Evolutionary conservation across 2,797 vertebrate genomes (phyloP).

Genomic region (Tympanoctomys barrerae): DNA sequence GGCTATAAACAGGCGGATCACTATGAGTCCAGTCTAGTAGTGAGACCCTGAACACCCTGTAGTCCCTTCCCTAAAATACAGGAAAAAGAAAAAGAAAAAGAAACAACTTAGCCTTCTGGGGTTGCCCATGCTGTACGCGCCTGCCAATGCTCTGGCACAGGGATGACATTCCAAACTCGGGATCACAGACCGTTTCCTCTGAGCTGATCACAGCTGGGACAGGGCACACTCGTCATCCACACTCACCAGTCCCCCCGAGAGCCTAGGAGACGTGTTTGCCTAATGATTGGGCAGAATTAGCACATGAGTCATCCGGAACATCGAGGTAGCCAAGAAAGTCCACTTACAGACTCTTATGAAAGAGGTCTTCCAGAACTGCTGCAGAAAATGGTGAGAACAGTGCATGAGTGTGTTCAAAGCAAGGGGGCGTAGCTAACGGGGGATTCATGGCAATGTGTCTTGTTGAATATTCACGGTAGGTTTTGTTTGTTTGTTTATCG

Average conservation of each 20-base stretch:
- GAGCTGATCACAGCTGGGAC: constrained; percentile 33
- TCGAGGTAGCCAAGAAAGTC: background rate
- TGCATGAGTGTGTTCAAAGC: background rate
- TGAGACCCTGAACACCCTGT: too few species aligned
- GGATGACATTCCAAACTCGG: background rate
- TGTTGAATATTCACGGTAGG: background rate
- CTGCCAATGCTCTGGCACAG: background rate
- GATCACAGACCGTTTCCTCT: constrained; percentile 21
- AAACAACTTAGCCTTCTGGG: constrained; percentile 15
- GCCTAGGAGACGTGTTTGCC: constrained; percentile 4
- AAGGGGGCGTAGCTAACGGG: background rate
- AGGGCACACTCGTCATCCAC: constrained; percentile 58
- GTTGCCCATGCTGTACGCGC: background rate
- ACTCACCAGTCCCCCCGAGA: constrained; percentile 8
- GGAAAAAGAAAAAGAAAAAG: too few species aligned
- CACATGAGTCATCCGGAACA: background rate
- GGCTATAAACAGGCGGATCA: too few species aligned
- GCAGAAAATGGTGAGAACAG: background rate
- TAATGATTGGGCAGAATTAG: background rate
- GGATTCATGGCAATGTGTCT: background rate
- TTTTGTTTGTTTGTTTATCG: background rate
- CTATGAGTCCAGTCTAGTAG: too few species aligned
- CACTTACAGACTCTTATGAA: background rate
- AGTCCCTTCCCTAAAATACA: too few species aligned
- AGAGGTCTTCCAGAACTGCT: background rate